A percentile compares a stretch with the other conserved stretches of the same genome.
Evolutionary conservation across 2,888 invertebrate genomes (phyloP).

Genomic region (Rhabditophanes sp.): DNA sequence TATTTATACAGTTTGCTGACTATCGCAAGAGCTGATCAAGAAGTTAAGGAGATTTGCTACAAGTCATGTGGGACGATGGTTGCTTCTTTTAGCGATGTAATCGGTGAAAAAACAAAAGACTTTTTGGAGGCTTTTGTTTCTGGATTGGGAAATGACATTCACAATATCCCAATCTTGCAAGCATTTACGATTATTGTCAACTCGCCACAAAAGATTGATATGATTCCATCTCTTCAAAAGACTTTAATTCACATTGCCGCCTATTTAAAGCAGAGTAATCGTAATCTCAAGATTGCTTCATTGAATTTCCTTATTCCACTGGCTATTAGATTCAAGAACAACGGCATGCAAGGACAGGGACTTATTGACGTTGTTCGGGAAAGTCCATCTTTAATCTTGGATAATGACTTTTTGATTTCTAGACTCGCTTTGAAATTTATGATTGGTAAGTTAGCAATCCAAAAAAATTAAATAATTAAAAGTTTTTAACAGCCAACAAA

Average conservation of each 20-base stretch:
- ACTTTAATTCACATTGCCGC: conserved; percentile 78
- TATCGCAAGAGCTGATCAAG: conserved; percentile 45
- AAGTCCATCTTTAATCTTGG: conserved; percentile 73
- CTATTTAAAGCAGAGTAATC: conserved; percentile 85
- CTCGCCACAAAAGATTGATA: conserved; percentile 61
- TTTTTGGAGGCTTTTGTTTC: conserved; percentile 89
- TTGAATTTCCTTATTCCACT: no score
- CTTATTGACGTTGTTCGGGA: conserved; percentile 54
- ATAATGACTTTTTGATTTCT: conserved; percentile 86
- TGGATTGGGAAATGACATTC: conserved; percentile 85
- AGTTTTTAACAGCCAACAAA: no score
- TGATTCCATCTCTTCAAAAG: conserved; percentile 57
- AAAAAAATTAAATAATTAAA: no score
- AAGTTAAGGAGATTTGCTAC: conserved; percentile 93
- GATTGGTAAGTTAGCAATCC: conserved; percentile 9
- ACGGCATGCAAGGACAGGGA: conserved; percentile 6
- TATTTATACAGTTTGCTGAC: neutral
- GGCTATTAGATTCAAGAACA: neutral
- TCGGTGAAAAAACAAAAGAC: conserved; percentile 44
- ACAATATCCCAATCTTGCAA: conserved; percentile 83
- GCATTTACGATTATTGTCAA: conserved; percentile 54
- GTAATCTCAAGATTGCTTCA: conserved; percentile 76
- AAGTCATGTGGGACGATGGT: conserved; percentile 59
- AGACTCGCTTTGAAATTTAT: conserved; percentile 51
- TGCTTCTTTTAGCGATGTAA: conserved; percentile 51